Evolutionary conservation across 1,140 invertebrate species (phyloP), one percentile per base, ranked within the genome.

Genomic region (Steinernema khuongi): DNA sequence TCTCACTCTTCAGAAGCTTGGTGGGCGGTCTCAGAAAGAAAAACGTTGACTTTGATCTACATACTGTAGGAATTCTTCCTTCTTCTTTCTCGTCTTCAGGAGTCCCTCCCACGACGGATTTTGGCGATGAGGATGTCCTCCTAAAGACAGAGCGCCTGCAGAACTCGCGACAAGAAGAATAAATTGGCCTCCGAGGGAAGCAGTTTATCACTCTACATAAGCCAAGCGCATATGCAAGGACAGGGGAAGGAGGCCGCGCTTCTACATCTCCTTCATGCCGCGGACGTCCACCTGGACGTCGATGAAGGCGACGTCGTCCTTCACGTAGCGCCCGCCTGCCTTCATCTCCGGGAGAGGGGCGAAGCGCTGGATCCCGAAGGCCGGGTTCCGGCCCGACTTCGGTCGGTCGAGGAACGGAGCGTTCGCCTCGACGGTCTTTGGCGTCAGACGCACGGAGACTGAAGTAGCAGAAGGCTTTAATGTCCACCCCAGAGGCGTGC

Each of bases 331-430:
- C 4, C 7, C 68, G 31, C 41, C 41, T 7, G 14, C 41, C 11
- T 30, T 31, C 68, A 69, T 69, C 31, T 69, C 7, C 41, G 31
- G 2, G 11, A 69, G 14, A 4, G 68, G 41, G 4, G 30, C 68
- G 41, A 31, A 69, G 11, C 41, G 31, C 22, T 69, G 68, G 26
- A 69, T 69, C 14, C 68, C 68, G 22, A 69, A 69, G 7, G 31
- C 41, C 4, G 68, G 68, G 30, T 69, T 69, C 31, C 68, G 68
- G 19, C 11, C 68, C 30, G 11, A 32, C 31, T 19, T 29, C 7
- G 68, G 68, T 33, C 68, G 68, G 26, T 22, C 26, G 11, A 69
- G 68, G 26, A 69, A 69, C 7, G 68, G 68, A 2, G 31, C 41
- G 41, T 69, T 69, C 14, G 31, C 68, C 26, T 31, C 41, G 31